These are phyloP conservation scores for Drosophila falleni DNA, from an alignment of 2,888 invertebrate species.

Conservation along the genomic window DNA sequence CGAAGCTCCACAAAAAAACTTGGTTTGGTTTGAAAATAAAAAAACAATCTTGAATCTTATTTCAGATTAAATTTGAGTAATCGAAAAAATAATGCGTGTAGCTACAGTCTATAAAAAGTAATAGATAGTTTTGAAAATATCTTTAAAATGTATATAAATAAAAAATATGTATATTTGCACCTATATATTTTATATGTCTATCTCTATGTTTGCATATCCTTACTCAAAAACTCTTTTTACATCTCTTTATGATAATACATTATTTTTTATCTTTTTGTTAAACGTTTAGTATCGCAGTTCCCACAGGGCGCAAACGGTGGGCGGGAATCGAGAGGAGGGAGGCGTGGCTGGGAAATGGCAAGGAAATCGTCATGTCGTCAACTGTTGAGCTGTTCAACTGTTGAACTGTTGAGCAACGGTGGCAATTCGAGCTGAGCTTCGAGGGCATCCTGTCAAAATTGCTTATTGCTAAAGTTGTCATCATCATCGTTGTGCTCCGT, in stretches of 20 bases:
- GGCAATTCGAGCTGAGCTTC: constrained; percentile 58
- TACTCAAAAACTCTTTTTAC: not conserved
- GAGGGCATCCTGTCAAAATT: constrained; percentile 55
- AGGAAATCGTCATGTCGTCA: constrained; percentile 34
- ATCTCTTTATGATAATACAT: not conserved
- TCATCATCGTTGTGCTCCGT: constrained; percentile 35
- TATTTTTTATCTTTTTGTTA: constrained; percentile 3
- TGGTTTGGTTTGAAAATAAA: no score
- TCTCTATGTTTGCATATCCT: constrained; percentile 15
- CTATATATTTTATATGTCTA: constrained; percentile 16
- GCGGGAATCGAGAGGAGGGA: constrained; percentile 4
- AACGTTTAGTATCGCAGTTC: not conserved
- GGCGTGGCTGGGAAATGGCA: constrained; percentile 24
- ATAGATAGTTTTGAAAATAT: no score
- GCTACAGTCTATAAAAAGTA: no score
- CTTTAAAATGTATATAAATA: no score
- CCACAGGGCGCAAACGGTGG: not conserved
- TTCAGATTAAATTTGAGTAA: no score
- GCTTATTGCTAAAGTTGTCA: constrained; percentile 63
- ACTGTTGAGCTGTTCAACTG: constrained; percentile 51
- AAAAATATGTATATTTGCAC: not conserved
- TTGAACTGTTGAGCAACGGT: constrained; percentile 52
- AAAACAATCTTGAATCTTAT: no score
- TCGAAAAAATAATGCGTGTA: no score
- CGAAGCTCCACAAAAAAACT: no score